phyloP scores from a whole-genome alignment of 2,113 vertebrate genomes.

The Tragulus kanchil region DNA sequence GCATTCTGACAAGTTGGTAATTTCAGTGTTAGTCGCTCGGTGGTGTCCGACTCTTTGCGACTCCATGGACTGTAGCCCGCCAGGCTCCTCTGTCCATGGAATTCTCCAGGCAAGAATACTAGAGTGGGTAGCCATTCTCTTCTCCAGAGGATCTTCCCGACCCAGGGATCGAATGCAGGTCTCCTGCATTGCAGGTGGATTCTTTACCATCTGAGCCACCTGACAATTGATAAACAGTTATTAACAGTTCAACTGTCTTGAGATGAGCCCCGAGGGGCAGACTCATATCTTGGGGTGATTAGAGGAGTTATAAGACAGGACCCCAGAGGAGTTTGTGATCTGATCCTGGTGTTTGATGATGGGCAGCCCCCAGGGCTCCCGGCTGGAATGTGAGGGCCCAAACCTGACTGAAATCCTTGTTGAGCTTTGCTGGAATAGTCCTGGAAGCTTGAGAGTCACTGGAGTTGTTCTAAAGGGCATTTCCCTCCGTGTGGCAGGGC shows the following conservation, averaged over 20 bases:
- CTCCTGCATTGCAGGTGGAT: neutral
- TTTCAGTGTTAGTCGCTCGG: neutral
- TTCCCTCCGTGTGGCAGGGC: neutral
- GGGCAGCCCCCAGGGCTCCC: neutral
- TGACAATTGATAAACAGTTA: constrained; percentile 42
- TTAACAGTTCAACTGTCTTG: constrained; percentile 45
- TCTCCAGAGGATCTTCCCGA: neutral
- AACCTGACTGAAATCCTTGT: neutral
- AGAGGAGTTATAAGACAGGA: neutral
- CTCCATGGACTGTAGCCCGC: neutral
- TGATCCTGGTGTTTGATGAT: neutral
- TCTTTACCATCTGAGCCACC: neutral
- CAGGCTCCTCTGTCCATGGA: neutral
- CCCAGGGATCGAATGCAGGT: neutral
- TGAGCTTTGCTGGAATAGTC: neutral
- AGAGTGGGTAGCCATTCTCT: neutral
- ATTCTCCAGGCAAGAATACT: neutral
- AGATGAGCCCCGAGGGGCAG: neutral
- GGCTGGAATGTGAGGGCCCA: neutral
- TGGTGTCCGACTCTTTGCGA: neutral
- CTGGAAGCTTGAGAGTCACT: neutral
- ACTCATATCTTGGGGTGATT: neutral
- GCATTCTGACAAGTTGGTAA: constrained; percentile 50
- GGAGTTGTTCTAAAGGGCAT: constrained; percentile 27
- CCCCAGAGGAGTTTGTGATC: neutral